Base-by-base conservation (phyloP, 2,113 vertebrate species). In the Epinephelus fuscoguttatus region DNA sequence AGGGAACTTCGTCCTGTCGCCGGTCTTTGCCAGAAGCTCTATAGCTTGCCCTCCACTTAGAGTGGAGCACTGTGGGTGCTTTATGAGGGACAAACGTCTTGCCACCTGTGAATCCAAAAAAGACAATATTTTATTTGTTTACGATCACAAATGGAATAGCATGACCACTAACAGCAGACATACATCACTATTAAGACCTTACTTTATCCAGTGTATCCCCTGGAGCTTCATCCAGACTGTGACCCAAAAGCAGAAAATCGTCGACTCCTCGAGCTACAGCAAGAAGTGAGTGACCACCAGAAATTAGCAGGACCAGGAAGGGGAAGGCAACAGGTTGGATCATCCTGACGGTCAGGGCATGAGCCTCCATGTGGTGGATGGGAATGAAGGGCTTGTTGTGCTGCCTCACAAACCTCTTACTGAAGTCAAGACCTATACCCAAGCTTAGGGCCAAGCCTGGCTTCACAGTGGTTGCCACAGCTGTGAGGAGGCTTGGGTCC, bases 311-410 rank as follows among this genome's bases (percentile, higher is more conserved):
- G 4, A 99, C 98, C 23, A 99, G 94, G 87, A 99, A 99, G 3
- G 98, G 98, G 80, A 99, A 99, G 1, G 94, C 85, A 7, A 99
- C 89, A 0, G 73, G 89, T 7, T 96, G 92, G 0, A 96, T 95
- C 91, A 99, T 95, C 70, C 98, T 94, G 82, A 97, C 52, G 1
- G 97, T 99, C 47, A 99, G 94, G 0, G 98, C 98, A 0, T 99
- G 98, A 10, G 98, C 98, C 73, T 99, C 98, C 98, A 99, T 99
- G 88, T 99, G 98, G 78, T 99, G 98, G 68, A 99, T 96, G 59
- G 98, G 98, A 74, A 99, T 98, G 89, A 99, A 99, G 0, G 95
- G 97, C 84, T 95, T 98, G 81, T 95, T 80, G 74, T 97, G 91
- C 52, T 59, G 89, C 27, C 76, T 89, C 45, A 97, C 96, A 69